Evolutionary conservation across 2,113 vertebrate genomes (phyloP).

Genomic region (Tetraodon nigroviridis): DNA sequence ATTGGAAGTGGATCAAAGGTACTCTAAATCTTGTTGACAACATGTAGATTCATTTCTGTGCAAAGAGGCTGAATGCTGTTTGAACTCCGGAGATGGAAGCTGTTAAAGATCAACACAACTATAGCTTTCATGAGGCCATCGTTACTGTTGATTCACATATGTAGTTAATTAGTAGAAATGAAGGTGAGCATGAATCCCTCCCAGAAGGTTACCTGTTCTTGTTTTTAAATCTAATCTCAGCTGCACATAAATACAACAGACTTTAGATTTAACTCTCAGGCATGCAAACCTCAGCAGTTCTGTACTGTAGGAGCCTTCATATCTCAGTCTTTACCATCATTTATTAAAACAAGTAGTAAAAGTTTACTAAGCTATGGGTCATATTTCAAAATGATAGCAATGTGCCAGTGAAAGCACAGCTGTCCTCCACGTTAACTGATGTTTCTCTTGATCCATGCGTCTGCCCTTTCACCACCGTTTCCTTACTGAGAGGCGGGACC

Average conservation of each 20-base stretch:
- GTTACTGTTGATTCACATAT: background rate
- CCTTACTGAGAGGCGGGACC: no score
- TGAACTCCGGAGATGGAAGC: background rate
- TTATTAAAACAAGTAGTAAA: no score
- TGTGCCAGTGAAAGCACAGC: no score
- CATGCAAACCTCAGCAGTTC: no score
- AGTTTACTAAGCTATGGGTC: no score
- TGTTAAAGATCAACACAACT: slow-evolving; percentile 5
- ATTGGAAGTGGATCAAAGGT: slow-evolving; percentile 7
- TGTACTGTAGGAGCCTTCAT: no score
- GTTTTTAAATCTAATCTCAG: background rate
- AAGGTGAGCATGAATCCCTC: background rate
- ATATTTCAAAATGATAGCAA: no score
- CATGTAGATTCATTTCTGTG: slow-evolving; percentile 3
- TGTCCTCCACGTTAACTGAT: no score
- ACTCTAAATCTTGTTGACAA: slow-evolving; percentile 1
- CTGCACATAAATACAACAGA: background rate
- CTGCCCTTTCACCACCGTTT: no score
- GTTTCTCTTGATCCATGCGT: no score
- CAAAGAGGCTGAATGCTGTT: background rate
- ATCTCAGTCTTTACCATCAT: no score
- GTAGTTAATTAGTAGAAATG: background rate
- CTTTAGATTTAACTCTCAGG: no score
- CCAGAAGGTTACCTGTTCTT: background rate
- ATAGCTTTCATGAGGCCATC: slow-evolving; percentile 2